Evolutionary conservation across 2,113 vertebrate species (phyloP), one percentile per base, ranked within the genome.

Genomic region (Dicrurus megarhynchus): DNA sequence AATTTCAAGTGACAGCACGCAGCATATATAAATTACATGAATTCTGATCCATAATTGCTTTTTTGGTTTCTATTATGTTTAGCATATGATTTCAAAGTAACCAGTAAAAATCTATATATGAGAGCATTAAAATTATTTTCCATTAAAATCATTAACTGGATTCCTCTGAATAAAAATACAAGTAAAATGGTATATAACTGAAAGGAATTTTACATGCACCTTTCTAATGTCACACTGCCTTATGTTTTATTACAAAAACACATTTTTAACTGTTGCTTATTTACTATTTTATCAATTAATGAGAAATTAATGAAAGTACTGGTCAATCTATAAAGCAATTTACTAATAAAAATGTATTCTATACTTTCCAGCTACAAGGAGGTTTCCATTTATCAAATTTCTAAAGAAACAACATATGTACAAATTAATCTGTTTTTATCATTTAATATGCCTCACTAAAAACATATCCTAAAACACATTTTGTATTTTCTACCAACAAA

Each of bases 401-500:
- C 68, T 95, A 93, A 97, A 95, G 86, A 84, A 96, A 95, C 87
- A 97, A 93, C 75, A 85, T 47, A 82, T n/a, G 65, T 84, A 94
- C 42, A 93, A 91, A 96, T 96, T 84, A 84, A 80, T 93, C 30
- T 70, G 61, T 6, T 95, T 96, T 87, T 90, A 96, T 55, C 80
- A 96, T 85, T 95, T 96, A 83, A 89, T 86, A 90, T 85, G 90
- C 64, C 81, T 97, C 96, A 94, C 86, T 96, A 92, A 90, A 95
- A 96, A 96, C 92, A 97, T 49, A 95, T 77, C 83, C 91, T 97
- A 96, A 97, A 89, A 79, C 56, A 91, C 32, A 79, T 96, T 89
- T 91, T 96, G 90, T 75, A 96, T 96, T 89, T 91, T 96, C 95
- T 97, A 98, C 97, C 96, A 97, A 98, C 98, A 98, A 97, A 94